These are phyloP conservation scores for Vicugna pacos DNA, from an alignment of 2,113 vertebrate species.

Conservation along the genomic window DNA sequence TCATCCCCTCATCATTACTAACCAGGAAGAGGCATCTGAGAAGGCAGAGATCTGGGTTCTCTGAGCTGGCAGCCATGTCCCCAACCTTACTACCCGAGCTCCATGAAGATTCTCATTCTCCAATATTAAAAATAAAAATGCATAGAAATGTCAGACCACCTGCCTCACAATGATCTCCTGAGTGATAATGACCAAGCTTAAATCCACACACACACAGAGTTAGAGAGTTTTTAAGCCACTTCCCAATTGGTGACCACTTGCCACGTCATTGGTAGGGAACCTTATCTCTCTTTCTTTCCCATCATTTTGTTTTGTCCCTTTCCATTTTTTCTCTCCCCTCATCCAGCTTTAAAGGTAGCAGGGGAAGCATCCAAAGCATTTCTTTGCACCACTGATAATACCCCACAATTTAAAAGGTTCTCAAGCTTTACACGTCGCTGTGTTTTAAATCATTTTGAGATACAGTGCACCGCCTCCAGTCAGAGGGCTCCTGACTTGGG, in stretches of 20 bases:
- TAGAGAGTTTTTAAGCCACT: not conserved
- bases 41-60: not conserved
- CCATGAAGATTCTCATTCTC: not conserved
- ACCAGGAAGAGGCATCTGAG: not conserved
- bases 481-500: not conserved
- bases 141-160: not conserved
- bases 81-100: not conserved
- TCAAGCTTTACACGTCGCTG: not conserved
- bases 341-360: not conserved
- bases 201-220: not conserved
- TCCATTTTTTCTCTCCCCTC: not conserved
- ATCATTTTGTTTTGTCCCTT: not conserved
- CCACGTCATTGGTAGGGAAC: not conserved
- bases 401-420: not conserved
- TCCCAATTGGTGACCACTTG: not conserved
- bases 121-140: slow-evolving; percentile 23
- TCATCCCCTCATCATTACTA: not conserved
- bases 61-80: not conserved
- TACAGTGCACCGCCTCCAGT: not conserved
- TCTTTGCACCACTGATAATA: not conserved
- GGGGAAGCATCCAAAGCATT: not conserved
- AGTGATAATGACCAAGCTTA: not conserved
- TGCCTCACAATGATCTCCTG: not conserved
- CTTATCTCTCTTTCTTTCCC: not conserved
- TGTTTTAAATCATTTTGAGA: not conserved